Base-by-base conservation (phyloP, 1,140 invertebrate species). In the Akabosia matsudoensis region DNA sequence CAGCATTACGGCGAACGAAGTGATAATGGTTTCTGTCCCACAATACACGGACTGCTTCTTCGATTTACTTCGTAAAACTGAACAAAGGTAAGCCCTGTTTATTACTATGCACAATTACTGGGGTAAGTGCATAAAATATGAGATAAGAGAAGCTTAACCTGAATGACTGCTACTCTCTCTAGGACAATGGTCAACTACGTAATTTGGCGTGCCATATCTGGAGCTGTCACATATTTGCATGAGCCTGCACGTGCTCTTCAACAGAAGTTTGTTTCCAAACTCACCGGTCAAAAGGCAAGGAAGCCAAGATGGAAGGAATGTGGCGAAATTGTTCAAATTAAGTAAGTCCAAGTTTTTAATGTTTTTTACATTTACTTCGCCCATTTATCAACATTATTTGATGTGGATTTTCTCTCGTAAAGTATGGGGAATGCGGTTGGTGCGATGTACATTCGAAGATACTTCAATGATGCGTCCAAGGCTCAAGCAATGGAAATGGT, bases 401-500 rank as follows among this genome's bases (percentile, higher is more conserved):
- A n/a, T 56, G 54, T 7, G 54, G 10, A n/a, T 7, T 56, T 56
- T 67, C n/a, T n/a, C n/a, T 30, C 34, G 84, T 85, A 77, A 28
- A 82, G 79, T 26, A 78, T 88, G 73, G 86, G 85, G 0, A 82
- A 83, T 33, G 82, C 84, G 52, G 86, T 85, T 76, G 82, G 84
- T 37, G 80, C 83, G 33, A 75, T 85, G 45, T 82, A 84, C 85
- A 34, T 81, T 78, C 79, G 78, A 7, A 45, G 74, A 33, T 81
- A 82, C 76, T 79, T 82, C 76, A 61, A 80, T 61, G 81, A 70
- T 30, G 64, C 33, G 24, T 45, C 75, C 37, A 76, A 75, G 56
- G 34, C 54, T 16, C 33, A 61, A 33, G 87, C 87, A 0, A 79
- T 86, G 71, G 84, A 86, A 73, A 88, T 89, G 87, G 87, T 89